These are phyloP conservation scores for Podocnemis expansa DNA, from an alignment of 2,113 vertebrate genomes.

Conservation along the genomic window DNA sequence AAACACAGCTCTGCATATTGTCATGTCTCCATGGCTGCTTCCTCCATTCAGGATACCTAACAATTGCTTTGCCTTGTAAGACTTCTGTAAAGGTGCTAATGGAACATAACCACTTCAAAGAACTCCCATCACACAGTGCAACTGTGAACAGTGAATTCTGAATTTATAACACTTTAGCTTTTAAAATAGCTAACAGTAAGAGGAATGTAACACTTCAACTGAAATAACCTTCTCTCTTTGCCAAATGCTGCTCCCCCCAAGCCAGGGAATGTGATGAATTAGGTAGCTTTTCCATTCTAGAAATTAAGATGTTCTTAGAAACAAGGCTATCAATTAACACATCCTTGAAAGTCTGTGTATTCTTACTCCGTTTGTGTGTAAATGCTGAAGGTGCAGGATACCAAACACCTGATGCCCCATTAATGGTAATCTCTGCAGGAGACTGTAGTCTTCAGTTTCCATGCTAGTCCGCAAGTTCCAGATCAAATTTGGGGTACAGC, in stretches of 20 bases:
- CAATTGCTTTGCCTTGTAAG: neutral
- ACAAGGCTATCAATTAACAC: neutral
- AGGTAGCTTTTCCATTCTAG: neutral
- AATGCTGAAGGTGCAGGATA: neutral
- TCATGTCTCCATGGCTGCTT: neutral
- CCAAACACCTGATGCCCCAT: neutral
- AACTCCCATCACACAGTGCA: neutral
- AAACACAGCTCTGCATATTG: neutral
- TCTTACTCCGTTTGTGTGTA: neutral
- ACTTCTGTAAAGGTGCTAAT: neutral
- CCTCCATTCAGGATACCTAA: neutral
- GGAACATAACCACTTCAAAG: neutral
- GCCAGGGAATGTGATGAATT: neutral
- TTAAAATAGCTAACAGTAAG: neutral
- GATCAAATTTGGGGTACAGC: conserved; percentile 88
- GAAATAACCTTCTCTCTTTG: neutral
- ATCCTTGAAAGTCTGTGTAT: neutral
- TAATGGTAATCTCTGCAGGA: neutral
- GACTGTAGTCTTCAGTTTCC: neutral
- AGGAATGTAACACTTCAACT: neutral
- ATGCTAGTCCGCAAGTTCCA: conserved; percentile 87
- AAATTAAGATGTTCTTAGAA: neutral
- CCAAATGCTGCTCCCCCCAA: neutral
- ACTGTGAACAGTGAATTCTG: neutral
- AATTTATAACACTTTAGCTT: neutral